phyloP scores from a whole-genome alignment of 2,888 invertebrate genomes.

The Helicoverpa assulta region DNA sequence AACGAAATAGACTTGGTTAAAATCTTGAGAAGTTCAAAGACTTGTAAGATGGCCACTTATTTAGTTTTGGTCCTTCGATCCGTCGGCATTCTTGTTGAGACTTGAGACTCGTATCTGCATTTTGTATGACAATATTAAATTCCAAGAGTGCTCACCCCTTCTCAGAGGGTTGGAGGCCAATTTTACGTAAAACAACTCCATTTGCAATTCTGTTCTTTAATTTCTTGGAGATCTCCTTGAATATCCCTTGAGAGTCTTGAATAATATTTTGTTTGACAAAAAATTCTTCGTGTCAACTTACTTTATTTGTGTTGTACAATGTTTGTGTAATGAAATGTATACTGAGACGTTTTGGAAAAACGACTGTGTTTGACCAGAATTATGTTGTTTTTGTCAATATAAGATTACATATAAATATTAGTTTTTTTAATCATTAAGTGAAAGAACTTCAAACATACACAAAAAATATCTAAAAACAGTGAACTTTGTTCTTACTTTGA shows the following conservation, averaged over 20 bases:
- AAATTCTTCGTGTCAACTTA: conserved; percentile 27
- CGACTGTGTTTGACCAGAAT: background rate
- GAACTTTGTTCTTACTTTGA: conserved; percentile 24
- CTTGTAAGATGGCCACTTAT: conserved; percentile 35
- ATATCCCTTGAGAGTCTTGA: conserved; percentile 17
- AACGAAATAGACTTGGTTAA: conserved; percentile 37
- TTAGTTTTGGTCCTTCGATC: conserved; percentile 38
- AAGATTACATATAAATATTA: background rate
- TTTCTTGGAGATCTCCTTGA: conserved; percentile 39
- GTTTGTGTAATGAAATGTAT: background rate
- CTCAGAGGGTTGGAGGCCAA: conserved; percentile 13
- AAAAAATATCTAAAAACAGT: conserved; percentile 16
- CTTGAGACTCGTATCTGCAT: conserved; percentile 42
- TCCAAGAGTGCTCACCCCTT: conserved; percentile 30
- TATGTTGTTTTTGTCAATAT: background rate
- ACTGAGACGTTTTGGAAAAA: too few relatives aligned
- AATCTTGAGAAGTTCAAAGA: conserved; percentile 46
- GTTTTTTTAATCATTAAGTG: background rate
- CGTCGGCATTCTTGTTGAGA: conserved; percentile 34
- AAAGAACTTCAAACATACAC: background rate
- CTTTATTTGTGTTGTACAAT: conserved; percentile 15
- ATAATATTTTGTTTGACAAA: conserved; percentile 45
- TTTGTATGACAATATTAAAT: conserved; percentile 53
- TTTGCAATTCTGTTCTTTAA: conserved; percentile 50
- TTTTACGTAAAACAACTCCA: conserved; percentile 36